Evolutionary conservation across 2,113 vertebrate genomes (phyloP).

Genomic region (Protomyctophum bolini): DNA sequence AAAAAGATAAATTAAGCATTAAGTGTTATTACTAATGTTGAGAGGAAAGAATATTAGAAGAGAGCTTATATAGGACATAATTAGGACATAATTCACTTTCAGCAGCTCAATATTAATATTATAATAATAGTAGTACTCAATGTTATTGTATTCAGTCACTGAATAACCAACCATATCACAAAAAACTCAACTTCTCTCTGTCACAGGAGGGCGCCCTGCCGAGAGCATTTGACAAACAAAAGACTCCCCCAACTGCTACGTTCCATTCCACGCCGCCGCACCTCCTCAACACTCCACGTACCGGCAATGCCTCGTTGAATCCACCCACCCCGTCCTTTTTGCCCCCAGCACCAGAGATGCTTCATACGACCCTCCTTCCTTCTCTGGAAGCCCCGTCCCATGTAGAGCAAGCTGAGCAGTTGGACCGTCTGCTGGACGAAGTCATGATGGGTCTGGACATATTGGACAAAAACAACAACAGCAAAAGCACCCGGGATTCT

Average conservation of each 20-base stretch:
- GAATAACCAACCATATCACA: too few species aligned
- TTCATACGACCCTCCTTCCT: conserved; percentile 35
- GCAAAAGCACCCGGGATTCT: neutral
- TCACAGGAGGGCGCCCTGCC: conserved; percentile 41
- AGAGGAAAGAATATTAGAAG: too few species aligned
- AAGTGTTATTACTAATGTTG: too few species aligned
- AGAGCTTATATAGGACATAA: too few species aligned
- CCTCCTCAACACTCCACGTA: too few species aligned
- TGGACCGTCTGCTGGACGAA: conserved; percentile 71
- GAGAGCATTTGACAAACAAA: neutral
- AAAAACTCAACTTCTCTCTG: neutral
- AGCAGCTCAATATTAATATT: too few species aligned
- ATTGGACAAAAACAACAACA: conserved; percentile 35
- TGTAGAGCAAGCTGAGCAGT: conserved; percentile 42
- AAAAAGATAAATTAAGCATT: too few species aligned
- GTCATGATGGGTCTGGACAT: conserved; percentile 68
- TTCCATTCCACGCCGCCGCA: neutral
- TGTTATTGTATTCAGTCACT: too few species aligned
- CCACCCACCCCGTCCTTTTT: neutral
- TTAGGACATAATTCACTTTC: too few species aligned
- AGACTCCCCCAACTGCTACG: neutral
- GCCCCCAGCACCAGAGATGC: conserved; percentile 14
- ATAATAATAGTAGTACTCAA: too few species aligned
- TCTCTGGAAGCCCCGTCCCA: neutral
- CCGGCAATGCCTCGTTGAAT: too few species aligned